Evolutionary conservation across 2,888 invertebrate genomes (phyloP).

Genomic region (Byasa hedistus): DNA sequence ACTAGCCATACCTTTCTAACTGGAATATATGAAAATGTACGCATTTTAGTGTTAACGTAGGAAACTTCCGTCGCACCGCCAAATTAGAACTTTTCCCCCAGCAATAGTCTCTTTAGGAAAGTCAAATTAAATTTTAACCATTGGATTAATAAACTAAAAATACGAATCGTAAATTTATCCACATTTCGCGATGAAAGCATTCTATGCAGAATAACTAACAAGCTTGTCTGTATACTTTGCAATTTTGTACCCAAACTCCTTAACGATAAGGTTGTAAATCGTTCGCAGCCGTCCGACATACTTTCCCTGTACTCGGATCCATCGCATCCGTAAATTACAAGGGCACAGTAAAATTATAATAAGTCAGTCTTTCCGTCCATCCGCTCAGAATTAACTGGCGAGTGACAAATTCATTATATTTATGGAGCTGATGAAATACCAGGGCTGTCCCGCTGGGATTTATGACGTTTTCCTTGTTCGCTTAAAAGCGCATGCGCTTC

Average conservation of each 20-base stretch:
- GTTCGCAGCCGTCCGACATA: slow-evolving; percentile 12
- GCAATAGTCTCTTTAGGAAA: no score
- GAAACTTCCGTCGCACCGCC: no score
- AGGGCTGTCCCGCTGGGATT: slow-evolving; percentile 44
- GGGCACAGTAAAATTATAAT: slow-evolving; percentile 49
- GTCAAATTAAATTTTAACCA: background rate
- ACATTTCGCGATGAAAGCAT: slow-evolving; percentile 19
- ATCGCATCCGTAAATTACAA: slow-evolving; percentile 36
- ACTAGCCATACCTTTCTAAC: no score
- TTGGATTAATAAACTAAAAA: background rate
- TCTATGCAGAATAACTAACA: slow-evolving; percentile 23
- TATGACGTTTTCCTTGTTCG: slow-evolving; percentile 30
- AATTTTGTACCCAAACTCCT: background rate
- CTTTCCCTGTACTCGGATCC: slow-evolving; percentile 31
- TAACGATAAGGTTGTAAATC: background rate
- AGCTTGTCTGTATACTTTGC: background rate
- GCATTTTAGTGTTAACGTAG: no score
- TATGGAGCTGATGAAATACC: slow-evolving; percentile 45
- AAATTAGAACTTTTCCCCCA: no score
- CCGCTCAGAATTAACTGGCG: slow-evolving; percentile 49
- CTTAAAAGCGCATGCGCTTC: slow-evolving; percentile 12
- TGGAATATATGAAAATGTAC: no score
- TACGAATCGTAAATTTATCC: slow-evolving; percentile 18
- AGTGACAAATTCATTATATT: slow-evolving; percentile 62
- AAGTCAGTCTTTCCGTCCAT: slow-evolving; percentile 44